Evolutionary conservation across 2,888 invertebrate species (phyloP).

Genomic region (Acrocyrtus sp.): DNA sequence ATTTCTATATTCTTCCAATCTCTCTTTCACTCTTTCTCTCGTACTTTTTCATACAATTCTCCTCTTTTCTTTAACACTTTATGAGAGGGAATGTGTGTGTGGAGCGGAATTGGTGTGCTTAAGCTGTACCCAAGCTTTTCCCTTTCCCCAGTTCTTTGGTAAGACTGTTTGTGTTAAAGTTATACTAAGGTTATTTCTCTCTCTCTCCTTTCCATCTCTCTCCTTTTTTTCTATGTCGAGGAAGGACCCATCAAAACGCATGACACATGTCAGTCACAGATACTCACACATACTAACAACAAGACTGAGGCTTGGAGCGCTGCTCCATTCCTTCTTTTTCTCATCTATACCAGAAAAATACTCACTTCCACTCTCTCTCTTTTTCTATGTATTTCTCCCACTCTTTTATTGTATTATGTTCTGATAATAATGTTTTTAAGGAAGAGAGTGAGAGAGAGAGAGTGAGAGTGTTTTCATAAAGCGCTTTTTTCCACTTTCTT

Average conservation of each 20-base stretch:
- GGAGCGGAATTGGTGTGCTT: neutral
- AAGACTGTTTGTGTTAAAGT: neutral
- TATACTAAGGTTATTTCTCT: slow-evolving; percentile 5
- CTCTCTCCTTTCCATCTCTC: neutral
- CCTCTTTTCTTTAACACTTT: neutral
- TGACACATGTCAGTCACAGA: slow-evolving; percentile 64
- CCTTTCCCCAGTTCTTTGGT: neutral
- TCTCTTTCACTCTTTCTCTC: slow-evolving; percentile 23
- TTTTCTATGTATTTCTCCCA: neutral
- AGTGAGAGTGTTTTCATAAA: slow-evolving; percentile 6
- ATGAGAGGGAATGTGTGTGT: neutral
- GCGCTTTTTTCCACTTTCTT: slow-evolving; percentile 13
- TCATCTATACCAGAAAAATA: too few relatives aligned
- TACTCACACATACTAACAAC: slow-evolving; percentile 55
- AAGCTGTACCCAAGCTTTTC: neutral
- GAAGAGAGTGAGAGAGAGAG: neutral
- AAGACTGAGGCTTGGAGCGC: slow-evolving; percentile 25
- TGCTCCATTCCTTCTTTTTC: slow-evolving; percentile 4
- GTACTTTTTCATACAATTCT: too few relatives aligned
- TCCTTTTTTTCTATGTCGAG: slow-evolving; percentile 46
- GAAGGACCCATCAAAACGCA: slow-evolving; percentile 54
- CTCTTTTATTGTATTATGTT: slow-evolving; percentile 21
- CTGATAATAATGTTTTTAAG: neutral
- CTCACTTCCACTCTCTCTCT: slow-evolving; percentile 12
- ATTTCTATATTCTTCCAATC: slow-evolving; percentile 9